A percentile compares a stretch with the other conserved stretches of the same genome.
phyloP scores from a whole-genome alignment of 92 coral and sea anemone species.

The Palythoa grandis region DNA sequence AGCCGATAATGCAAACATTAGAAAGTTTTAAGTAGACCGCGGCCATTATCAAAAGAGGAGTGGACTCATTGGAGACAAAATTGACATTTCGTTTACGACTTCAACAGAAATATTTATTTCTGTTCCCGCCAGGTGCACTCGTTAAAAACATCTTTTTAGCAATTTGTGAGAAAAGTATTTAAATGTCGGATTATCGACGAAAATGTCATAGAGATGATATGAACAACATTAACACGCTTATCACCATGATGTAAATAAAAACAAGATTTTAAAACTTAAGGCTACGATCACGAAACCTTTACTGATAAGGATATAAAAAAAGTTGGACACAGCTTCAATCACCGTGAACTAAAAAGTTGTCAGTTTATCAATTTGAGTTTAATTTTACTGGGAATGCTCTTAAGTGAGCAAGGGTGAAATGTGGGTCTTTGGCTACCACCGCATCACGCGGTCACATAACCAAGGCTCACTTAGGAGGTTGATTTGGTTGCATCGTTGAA shows the following conservation, averaged over 20 bases:
- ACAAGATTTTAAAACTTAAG: background rate
- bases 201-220: slow-evolving; percentile 3
- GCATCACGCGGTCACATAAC: too few species aligned
- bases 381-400: too few species aligned
- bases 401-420: too few species aligned
- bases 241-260: slow-evolving; percentile 2
- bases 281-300: background rate
- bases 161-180: slow-evolving; percentile 25
- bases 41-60: slow-evolving; percentile 28
- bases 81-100: slow-evolving; percentile 28
- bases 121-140: slow-evolving; percentile 32
- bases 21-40: slow-evolving; percentile 7
- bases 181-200: slow-evolving; percentile 23
- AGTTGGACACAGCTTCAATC: background rate
- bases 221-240: too few species aligned
- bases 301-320: background rate
- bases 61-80: slow-evolving; percentile 30
- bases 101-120: slow-evolving; percentile 12
- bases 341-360: background rate
- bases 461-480: too few species aligned
- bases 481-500: too few species aligned
- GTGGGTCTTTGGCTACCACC: too few species aligned
- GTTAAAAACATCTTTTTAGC: slow-evolving; percentile 19
- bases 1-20: slow-evolving; percentile 16
- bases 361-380: background rate